Evolutionary conservation across 2,888 invertebrate species (phyloP), one percentile per base, ranked within the genome.

Genomic region (Geotrupes spiniger): DNA sequence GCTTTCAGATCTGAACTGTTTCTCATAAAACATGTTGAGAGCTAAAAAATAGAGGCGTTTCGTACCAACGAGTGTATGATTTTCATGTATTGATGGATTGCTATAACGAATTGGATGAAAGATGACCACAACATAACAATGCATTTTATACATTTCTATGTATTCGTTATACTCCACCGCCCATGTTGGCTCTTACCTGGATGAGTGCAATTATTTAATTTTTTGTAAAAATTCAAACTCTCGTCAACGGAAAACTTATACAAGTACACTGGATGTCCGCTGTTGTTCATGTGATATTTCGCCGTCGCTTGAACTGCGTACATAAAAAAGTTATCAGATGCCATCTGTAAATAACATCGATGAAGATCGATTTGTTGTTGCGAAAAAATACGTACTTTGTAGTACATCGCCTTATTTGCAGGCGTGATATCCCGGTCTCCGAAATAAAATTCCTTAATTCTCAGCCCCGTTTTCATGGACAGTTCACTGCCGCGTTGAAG

Each of bases 391-490:
- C 49, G 51, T 53, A 62, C 63, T 39, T 51, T 11, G 45, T 69
- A 63, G 54, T 73, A 71, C 48, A 70, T 63, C 25, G 74, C 63
- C 2, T 74, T 62, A 21, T 73, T 71, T 14, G 72, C 61, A 43
- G 51, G 59, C 2, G 66, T 63, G 1, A 74, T 67, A 38, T 70
- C 64, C 25, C 71, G 65, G 5, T 74, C 69, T 1, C 72, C 74
- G 55, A 74, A 78, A 58, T 78, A 77, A 6, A 68, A 63, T 10
- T 73, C 51, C 36, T 71, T 71, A 6, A 79, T 64, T 53, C 66
- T 65, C 2, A 66, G 59, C 1, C 75, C 77, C 25, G 73, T 65
- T 12, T 28, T 38, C 25, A 46, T 52, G 8, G 58, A 52, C 14
- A 54, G 25, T 28, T 55, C 49, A 59, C 50, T 71, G 59, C 49